Conservation (phyloP, 2,888 invertebrate genomes). For the Lysandra coridon region DNA sequence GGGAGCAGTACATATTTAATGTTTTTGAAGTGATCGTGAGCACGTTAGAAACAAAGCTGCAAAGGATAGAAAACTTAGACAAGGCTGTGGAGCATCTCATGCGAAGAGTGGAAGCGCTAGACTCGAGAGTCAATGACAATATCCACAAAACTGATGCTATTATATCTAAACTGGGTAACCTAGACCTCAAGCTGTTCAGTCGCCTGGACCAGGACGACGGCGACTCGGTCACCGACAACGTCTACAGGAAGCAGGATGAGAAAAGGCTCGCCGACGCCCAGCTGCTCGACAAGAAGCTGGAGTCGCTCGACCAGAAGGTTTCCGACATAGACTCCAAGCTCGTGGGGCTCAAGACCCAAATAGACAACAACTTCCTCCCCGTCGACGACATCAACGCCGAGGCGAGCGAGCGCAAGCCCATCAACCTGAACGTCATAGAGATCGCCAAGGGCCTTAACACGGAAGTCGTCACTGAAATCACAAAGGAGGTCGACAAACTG, state of each 20-base stretch:
- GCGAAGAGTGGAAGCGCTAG: constrained; percentile 90
- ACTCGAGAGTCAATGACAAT: constrained; percentile 90
- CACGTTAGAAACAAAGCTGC: constrained; percentile 92
- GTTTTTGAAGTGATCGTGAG: constrained; percentile 95
- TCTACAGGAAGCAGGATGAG: constrained; percentile 46
- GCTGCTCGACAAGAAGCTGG: constrained; percentile 83
- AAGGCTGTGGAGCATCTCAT: constrained; percentile 93
- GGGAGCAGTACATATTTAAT: constrained; percentile 93
- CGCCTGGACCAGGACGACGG: constrained; percentile 67
- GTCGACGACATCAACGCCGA: constrained; percentile 92
- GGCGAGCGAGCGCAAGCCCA: constrained; percentile 92
- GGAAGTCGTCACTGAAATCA: constrained; percentile 89
- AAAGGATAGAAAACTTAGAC: constrained; percentile 92
- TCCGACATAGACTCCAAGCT: constrained; percentile 90
- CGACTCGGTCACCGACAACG: constrained; percentile 59
- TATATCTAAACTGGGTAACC: constrained; percentile 86
- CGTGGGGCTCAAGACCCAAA: constrained; percentile 88
- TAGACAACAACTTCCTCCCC: constrained; percentile 90
- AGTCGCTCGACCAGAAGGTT: constrained; percentile 90
- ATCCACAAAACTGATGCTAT: constrained; percentile 92
- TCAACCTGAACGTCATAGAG: constrained; percentile 90
- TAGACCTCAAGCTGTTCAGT: constrained; percentile 88
- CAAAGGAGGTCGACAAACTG: constrained; percentile 90
- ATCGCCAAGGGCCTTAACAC: constrained; percentile 91
- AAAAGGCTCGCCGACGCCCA: constrained; percentile 62